Conservation (phyloP, 2,888 invertebrate genomes). For the Nebria salina region DNA sequence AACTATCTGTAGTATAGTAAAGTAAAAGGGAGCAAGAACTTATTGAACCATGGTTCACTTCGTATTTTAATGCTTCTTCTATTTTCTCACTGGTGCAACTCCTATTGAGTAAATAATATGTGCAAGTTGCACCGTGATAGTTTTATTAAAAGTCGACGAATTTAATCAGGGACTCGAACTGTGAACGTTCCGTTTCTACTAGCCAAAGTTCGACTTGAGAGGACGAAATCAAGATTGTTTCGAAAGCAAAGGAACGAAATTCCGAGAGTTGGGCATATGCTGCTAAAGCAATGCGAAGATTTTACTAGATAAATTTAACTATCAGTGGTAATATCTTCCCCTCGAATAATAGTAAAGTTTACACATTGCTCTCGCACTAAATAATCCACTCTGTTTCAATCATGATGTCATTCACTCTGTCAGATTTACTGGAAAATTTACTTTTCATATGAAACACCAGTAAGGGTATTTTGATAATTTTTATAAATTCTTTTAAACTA, state of each 20-base stretch:
- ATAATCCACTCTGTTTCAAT: constrained; percentile 13
- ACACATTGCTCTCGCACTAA: constrained; percentile 21
- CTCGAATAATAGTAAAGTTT: constrained; percentile 7
- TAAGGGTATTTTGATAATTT: no score
- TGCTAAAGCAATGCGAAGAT: constrained; percentile 34
- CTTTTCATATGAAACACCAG: background rate
- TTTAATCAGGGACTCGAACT: constrained; percentile 17
- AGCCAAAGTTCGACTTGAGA: background rate
- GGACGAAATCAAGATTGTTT: constrained; percentile 28
- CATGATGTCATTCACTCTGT: constrained; percentile 2
- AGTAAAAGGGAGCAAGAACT: background rate
- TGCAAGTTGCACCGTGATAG: constrained; percentile 22
- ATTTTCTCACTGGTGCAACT: constrained; percentile 20
- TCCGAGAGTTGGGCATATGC: constrained; percentile 17
- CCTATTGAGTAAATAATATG: constrained; percentile 18
- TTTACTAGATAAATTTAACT: constrained; percentile 32
- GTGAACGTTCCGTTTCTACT: constrained; percentile 3
- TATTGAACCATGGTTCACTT: constrained; percentile 5
- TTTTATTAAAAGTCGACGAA: constrained; percentile 31
- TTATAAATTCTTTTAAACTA: no score
- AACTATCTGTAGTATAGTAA: no score
- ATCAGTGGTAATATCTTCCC: constrained; percentile 27
- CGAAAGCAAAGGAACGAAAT: background rate
- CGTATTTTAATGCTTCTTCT: constrained; percentile 29
- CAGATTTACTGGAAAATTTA: background rate